These are phyloP conservation scores for Hemicentrotus pulcherrimus DNA, from an alignment of 35 echinoderm and acorn worm genomes.

Conservation along the genomic window DNA sequence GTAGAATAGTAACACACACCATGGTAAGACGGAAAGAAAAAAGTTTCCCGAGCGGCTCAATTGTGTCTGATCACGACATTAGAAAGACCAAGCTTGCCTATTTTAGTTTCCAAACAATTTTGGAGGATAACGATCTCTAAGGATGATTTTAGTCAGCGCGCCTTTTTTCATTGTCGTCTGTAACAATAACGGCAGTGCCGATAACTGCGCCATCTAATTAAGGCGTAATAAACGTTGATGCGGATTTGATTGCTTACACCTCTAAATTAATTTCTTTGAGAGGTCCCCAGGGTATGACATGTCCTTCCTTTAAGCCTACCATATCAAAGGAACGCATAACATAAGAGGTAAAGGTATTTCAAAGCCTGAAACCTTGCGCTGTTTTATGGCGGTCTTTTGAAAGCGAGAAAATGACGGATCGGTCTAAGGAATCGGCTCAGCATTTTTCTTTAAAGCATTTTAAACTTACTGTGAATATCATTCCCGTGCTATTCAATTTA, in stretches of 20 bases:
- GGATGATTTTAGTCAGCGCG: slow-evolving; percentile 6
- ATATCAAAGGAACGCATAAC: neutral
- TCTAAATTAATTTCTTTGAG: slow-evolving; percentile 45
- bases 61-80: neutral
- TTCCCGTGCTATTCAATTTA: neutral
- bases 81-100: neutral
- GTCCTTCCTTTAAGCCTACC: slow-evolving; percentile 7
- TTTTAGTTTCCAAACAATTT: slow-evolving; percentile 16
- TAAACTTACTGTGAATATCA: neutral
- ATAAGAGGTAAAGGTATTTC: slow-evolving; percentile 21
- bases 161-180: neutral
- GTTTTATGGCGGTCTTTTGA: slow-evolving; percentile 11
- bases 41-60: neutral
- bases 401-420: slow-evolving; percentile 1
- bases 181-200: neutral
- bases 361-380: neutral
- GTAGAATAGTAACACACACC: neutral
- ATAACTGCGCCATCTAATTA: slow-evolving; percentile 44
- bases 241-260: slow-evolving; percentile 42
- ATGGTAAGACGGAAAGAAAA: neutral
- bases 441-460: neutral
- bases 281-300: slow-evolving; percentile 19
- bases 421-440: neutral
- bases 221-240: slow-evolving; percentile 30
- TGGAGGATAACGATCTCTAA: slow-evolving; percentile 1